Conservation (phyloP, 2,113 vertebrate species). For the Gorsachius goisagi region DNA sequence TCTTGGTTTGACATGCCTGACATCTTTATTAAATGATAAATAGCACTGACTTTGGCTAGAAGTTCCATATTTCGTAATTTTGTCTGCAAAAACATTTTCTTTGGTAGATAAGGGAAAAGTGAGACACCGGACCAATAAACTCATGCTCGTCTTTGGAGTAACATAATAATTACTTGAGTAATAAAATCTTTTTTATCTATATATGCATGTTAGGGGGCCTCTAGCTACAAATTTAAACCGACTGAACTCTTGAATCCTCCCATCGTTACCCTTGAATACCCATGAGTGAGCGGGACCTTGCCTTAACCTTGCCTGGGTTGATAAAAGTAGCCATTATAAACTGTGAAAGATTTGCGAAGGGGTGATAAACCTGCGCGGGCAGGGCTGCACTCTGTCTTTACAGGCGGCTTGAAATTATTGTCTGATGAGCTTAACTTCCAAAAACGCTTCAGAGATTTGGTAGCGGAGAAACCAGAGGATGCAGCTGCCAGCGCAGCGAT, state of each 20-base stretch:
- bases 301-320: no score
- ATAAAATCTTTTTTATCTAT: background rate
- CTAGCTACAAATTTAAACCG: background rate
- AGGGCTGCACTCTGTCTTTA: background rate
- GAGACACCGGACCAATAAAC: background rate
- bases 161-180: background rate
- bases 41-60: background rate
- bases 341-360: background rate
- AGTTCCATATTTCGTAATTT: background rate
- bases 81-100: background rate
- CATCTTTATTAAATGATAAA: background rate
- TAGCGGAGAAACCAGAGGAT: background rate
- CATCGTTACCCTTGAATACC: fast-evolving
- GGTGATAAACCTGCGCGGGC: background rate
- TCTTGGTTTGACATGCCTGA: background rate
- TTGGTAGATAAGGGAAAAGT: background rate
- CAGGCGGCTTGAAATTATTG: background rate
- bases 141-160: background rate
- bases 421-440: background rate
- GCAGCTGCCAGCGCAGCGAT: background rate
- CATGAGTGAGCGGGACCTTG: background rate
- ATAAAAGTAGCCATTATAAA: background rate
- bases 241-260: background rate
- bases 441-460: background rate
- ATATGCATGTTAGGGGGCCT: background rate